A percentile compares a stretch with the other conserved stretches of the same genome.
Conservation (phyloP, 2,113 vertebrate species). For the Anhinga anhinga region DNA sequence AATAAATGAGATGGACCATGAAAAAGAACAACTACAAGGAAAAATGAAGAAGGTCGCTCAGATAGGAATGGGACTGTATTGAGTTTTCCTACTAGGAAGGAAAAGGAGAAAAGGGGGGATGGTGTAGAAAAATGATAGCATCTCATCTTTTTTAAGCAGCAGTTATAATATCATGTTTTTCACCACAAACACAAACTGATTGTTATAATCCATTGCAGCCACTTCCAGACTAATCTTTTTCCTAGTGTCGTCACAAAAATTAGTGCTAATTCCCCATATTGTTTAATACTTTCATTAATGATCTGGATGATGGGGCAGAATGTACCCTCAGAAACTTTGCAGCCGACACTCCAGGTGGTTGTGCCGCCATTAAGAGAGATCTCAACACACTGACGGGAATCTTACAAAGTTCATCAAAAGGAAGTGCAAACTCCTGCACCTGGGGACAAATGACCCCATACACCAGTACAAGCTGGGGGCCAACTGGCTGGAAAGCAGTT, state of each 20-base stretch:
- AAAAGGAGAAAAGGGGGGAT: background rate
- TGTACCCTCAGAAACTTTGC: background rate
- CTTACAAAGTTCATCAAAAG: background rate
- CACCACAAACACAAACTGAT: background rate
- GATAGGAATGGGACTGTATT: background rate
- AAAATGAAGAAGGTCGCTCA: background rate
- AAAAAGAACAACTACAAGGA: background rate
- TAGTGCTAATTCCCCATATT: background rate
- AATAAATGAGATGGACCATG: background rate
- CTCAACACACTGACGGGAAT: background rate
- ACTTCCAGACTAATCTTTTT: background rate
- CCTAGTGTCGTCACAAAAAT: background rate
- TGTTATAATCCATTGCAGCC: background rate
- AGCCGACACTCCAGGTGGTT: background rate
- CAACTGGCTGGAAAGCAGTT: background rate
- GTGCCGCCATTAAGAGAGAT: background rate
- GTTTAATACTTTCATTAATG: background rate
- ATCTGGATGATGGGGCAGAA: background rate
- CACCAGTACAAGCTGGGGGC: background rate
- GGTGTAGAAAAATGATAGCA: background rate
- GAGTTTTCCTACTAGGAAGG: background rate
- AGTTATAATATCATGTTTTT: background rate
- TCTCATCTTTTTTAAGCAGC: background rate
- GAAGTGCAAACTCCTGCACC: background rate
- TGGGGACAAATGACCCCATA: background rate